Conservation (phyloP, 37 sponge, comb jelly and placozoan genomes). For the Halichondria panicea region DNA sequence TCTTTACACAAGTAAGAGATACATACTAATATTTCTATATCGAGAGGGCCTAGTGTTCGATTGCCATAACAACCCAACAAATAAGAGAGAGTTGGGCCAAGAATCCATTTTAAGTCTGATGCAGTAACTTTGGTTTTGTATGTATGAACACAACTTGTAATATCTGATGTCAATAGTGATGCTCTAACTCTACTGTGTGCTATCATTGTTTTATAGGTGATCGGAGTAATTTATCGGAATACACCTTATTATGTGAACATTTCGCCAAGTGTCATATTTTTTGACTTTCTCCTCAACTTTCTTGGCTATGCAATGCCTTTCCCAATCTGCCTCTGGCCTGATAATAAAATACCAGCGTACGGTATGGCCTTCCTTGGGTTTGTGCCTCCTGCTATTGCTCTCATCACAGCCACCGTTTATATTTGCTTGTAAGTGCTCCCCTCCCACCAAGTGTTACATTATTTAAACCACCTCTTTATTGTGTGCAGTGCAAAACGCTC, state of each 20-base stretch:
- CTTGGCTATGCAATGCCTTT: constrained; percentile 71
- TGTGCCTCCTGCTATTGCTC: constrained; percentile 51
- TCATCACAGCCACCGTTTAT: constrained; percentile 27
- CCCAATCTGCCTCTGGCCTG: constrained; percentile 44
- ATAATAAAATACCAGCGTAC: constrained; percentile 21
- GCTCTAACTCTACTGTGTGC: no score
- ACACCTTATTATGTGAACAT: not conserved
- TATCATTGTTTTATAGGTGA: constrained; percentile 45
- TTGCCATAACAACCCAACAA: no score
- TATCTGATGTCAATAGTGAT: no score
- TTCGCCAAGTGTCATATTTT: not conserved
- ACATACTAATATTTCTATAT: no score
- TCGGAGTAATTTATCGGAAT: constrained; percentile 47
- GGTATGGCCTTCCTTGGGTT: constrained; percentile 57
- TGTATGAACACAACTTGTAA: no score
- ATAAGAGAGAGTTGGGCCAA: no score
- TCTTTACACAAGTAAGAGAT: constrained; percentile 58
- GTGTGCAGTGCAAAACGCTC: constrained; percentile 34
- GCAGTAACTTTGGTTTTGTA: no score
- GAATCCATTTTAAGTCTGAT: no score
- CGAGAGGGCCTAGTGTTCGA: no score
- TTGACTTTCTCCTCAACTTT: constrained; percentile 43
- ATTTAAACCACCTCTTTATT: no score
- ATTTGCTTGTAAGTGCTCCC: constrained; percentile 36
- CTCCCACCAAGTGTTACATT: no score